Evolutionary conservation across 2,888 invertebrate genomes (phyloP), one percentile per base, ranked within the genome.

Genomic region (Caenorhabditis sp.): DNA sequence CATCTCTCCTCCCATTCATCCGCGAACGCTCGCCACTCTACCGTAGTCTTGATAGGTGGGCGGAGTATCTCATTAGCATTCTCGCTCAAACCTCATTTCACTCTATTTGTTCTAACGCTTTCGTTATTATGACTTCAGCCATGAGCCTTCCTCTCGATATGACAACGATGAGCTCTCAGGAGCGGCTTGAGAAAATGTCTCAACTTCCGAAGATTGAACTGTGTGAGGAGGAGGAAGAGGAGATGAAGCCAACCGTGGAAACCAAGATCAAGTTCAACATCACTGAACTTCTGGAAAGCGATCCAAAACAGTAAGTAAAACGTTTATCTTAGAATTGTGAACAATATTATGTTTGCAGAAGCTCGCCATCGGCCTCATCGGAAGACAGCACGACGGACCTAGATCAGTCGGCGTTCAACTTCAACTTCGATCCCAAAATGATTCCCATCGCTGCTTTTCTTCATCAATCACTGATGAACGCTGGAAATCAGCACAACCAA

Each of bases 361-460:
- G 58, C 39, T 86, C 66, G 26, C 85, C 72, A 71, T 85, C 77
- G 55, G 79, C 53, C 8, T 86, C 73, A 70, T 86, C 81, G 4
- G 81, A 79, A 45, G 78, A 68, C 24, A 68, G 78, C 26, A 17
- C 17, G 0, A 37, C 8, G 0, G 72, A 78, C 2, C 39, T 8
- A 5, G 66, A 66, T 22, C 53, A 50, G 24, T 9, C 37, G 0
- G n/a, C 22, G 7, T 52, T 62, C 22, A 63, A 59, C 20, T 48
- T 73, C 26, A 24, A 30, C 5, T 68, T 66, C 35, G 72, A 78
- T 17, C 61, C 78, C 2, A 55, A 70, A 46, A 32, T 68, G 11
- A 24, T 58, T 15, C 76, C 76, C n/a, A 24, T 77, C 27, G 58
- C 71, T 32, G 55, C 62, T 3, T 32, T 78, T 4, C 24, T 72